These are phyloP conservation scores for Geotrypetes seraphini DNA, from an alignment of 2,797 vertebrate genomes.

Conservation along the genomic window DNA sequence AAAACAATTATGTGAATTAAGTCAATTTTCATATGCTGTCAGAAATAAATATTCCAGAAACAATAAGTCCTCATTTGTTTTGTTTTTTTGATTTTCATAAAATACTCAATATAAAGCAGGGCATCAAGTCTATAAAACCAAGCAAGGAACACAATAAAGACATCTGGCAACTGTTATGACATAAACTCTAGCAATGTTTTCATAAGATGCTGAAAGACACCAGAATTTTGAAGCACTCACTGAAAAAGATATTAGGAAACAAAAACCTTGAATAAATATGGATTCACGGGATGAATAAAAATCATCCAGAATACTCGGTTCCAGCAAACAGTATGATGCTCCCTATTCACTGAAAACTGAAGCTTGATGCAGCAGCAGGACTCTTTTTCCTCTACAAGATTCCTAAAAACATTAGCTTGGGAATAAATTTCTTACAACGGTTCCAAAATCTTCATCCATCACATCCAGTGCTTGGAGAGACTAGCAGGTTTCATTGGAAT, in stretches of 20 bases:
- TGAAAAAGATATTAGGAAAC: constrained; percentile 3
- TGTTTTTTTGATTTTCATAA: constrained; percentile 17
- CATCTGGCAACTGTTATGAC: constrained; percentile 19
- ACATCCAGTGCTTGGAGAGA: constrained; percentile 16
- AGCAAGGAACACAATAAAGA: constrained; percentile 18
- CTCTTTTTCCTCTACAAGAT: constrained; percentile 26
- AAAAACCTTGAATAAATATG: constrained; percentile 23
- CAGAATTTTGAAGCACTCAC: background rate
- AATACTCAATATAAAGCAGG: constrained; percentile 7
- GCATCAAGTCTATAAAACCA: constrained; percentile 12
- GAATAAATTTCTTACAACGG: constrained; percentile 13
- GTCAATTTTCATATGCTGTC: constrained; percentile 30
- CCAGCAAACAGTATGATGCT: constrained; percentile 33
- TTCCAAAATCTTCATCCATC: constrained; percentile 34
- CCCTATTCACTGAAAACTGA: constrained; percentile 35
- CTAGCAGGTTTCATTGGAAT: constrained; percentile 15
- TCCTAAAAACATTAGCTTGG: constrained; percentile 19
- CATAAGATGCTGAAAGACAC: background rate
- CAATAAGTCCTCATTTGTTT: constrained; percentile 27
- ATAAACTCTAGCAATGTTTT: constrained; percentile 6
- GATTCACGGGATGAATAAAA: constrained; percentile 13
- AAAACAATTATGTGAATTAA: constrained; percentile 29
- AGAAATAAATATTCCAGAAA: constrained; percentile 10
- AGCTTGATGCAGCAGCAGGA: constrained; percentile 29
- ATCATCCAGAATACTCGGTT: constrained; percentile 43